Evolutionary conservation across 2,113 vertebrate species (phyloP).

Genomic region (Pithys albifrons): DNA sequence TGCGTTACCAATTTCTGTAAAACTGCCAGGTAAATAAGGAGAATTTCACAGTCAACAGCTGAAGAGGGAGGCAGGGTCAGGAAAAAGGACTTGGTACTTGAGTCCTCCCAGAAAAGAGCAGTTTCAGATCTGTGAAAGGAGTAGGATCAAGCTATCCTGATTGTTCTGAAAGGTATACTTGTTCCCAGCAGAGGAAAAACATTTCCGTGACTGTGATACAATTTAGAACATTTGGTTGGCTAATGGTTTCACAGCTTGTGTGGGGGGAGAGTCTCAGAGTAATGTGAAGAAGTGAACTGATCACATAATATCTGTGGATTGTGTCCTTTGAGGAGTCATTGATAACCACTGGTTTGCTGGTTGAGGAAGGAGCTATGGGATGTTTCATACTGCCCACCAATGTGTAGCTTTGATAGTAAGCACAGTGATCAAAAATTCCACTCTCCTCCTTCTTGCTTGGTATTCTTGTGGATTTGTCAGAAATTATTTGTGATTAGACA

Average conservation of each 20-base stretch:
- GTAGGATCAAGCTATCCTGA: not conserved
- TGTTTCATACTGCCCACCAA: not conserved
- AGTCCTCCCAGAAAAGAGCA: not conserved
- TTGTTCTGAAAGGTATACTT: not conserved
- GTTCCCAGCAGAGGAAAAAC: not conserved
- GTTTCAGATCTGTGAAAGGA: not conserved
- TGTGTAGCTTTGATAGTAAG: not conserved
- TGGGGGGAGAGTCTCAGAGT: not conserved
- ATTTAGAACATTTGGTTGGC: not conserved
- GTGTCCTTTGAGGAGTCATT: not conserved
- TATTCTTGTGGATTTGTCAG: not conserved
- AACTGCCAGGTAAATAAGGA: constrained; percentile 8
- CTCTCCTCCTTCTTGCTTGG: not conserved
- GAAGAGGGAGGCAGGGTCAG: not conserved
- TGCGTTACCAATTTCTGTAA: not conserved
- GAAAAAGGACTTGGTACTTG: not conserved
- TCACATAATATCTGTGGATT: not conserved
- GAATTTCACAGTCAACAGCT: constrained; percentile 5
- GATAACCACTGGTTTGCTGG: not conserved
- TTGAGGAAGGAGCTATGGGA: not conserved
- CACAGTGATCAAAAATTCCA: not conserved
- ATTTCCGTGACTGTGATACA: not conserved
- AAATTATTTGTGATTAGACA: not conserved
- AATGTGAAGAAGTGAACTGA: not conserved
- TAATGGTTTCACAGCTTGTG: not conserved